phyloP scores from a whole-genome alignment of 30 jellyfish, hydroid and myxozoan genomes.

The Hydractinia symbiolongicarpus region DNA sequence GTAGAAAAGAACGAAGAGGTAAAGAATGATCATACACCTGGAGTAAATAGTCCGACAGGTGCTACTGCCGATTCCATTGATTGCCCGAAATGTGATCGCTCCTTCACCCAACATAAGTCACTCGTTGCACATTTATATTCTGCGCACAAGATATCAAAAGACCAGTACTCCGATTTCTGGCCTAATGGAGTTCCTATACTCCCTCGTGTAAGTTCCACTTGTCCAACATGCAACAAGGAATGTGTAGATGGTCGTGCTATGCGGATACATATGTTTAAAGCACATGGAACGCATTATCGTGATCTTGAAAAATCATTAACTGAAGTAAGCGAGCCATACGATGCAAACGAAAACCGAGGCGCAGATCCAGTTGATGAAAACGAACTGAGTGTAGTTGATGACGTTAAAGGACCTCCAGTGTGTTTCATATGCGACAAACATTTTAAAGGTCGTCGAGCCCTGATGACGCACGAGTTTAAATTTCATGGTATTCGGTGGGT shows the following conservation, averaged over 20 bases:
- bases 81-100: conserved; percentile 81
- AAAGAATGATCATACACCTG: not conserved
- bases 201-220: conserved; percentile 29
- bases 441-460: conserved; percentile 48
- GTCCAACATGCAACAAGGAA: conserved; percentile 58
- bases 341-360: not conserved
- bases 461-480: conserved; percentile 62
- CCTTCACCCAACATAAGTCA: conserved; percentile 46
- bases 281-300: conserved; percentile 40
- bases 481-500: conserved; percentile 81
- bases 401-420: conserved; percentile 29
- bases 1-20: not conserved
- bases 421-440: conserved; percentile 68
- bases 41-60: not conserved
- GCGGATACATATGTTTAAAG: conserved; percentile 41
- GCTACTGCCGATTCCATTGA: conserved; percentile 20
- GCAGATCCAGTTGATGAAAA: not conserved
- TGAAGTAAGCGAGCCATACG: not conserved
- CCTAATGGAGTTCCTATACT: conserved; percentile 32
- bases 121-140: conserved; percentile 66
- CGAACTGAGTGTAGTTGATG: conserved; percentile 15
- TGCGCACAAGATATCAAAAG: conserved; percentile 49
- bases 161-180: conserved; percentile 23
- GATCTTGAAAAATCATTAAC: not conserved
- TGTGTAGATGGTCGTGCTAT: conserved; percentile 41